Evolutionary conservation across 35 echinoderm and acorn worm genomes (phyloP), one percentile per base, ranked within the genome.

Genomic region (Apostichopus japonicus): DNA sequence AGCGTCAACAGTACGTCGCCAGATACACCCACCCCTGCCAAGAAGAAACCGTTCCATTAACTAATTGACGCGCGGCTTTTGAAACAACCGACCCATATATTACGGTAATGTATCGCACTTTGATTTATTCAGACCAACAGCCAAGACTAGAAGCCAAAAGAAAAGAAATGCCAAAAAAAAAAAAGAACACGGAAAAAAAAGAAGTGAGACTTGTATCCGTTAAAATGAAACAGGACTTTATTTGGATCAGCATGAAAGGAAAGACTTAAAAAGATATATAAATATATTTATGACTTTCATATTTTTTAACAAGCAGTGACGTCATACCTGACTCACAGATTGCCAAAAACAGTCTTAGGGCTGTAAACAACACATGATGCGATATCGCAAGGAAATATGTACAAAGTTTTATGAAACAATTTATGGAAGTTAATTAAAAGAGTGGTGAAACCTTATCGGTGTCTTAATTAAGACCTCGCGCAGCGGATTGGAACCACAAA

Each of bases 241-340:
- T 84, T 84, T 84, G 81, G 81, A 16, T 84, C 81, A 84, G 81
- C 81, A 59, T 55, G 54, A 58, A 58, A 84, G 54, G 81, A 84
- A 84, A 84, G 81, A 84, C 81, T 84, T 84, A 53, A 57, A 75
- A 84, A 84, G 81, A 84, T 84, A 84, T 84, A 84, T 84, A 84
- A 57, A 22, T 84, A 84, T 84, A 57, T 84, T 57, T 84, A 59
- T 84, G 56, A 84, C 56, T 57, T 84, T 57, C 17, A 84, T 84
- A 57, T 84, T 84, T 57, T 24, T 84, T 84, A 55, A 84, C 81
- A 57, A 23, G 23, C 81, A 84, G 56, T 84, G 81, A 84, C 81
- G 81, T 84, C 81, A 84, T 58, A 23, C 7, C 71, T 21, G 14
- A 75, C 17, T 75, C 71, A 75, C 71, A 75, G 22, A 75, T 75